These are phyloP conservation scores for Calameuta idolon DNA, from an alignment of 2,888 invertebrate genomes.

Conservation along the genomic window DNA sequence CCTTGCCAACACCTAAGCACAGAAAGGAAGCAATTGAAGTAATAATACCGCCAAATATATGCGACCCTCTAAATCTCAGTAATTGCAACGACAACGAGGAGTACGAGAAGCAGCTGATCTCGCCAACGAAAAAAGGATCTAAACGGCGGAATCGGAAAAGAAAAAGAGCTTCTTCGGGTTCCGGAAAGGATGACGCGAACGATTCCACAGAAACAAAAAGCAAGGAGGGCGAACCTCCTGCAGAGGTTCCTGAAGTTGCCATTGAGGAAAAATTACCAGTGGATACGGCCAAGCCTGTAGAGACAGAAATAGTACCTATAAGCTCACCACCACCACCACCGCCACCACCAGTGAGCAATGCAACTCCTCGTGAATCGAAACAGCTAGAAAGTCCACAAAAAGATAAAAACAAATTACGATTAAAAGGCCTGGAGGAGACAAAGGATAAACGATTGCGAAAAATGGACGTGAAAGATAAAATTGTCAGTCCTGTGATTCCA, in stretches of 20 bases:
- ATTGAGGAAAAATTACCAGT: not conserved
- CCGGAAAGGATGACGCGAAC: slow-evolving; percentile 66
- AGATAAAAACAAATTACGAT: slow-evolving; percentile 54
- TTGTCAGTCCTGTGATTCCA: slow-evolving; percentile 91
- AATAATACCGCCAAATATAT: slow-evolving; percentile 91
- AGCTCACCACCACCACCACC: slow-evolving; percentile 25
- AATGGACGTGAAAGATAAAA: slow-evolving; percentile 84
- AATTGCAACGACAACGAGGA: slow-evolving; percentile 82
- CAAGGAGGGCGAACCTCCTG: slow-evolving; percentile 42
- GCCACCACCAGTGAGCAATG: slow-evolving; percentile 19
- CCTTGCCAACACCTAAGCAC: slow-evolving; percentile 85
- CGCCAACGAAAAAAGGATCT: slow-evolving; percentile 73
- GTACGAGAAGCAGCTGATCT: slow-evolving; percentile 83
- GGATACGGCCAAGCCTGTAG: slow-evolving; percentile 32
- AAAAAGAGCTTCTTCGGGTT: slow-evolving; percentile 70
- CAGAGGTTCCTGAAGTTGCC: slow-evolving; percentile 21
- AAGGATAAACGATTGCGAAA: slow-evolving; percentile 70
- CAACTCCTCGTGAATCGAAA: slow-evolving; percentile 38
- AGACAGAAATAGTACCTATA: slow-evolving; percentile 16
- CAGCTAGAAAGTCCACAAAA: slow-evolving; percentile 45
- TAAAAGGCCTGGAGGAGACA: slow-evolving; percentile 58
- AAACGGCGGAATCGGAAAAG: slow-evolving; percentile 78
- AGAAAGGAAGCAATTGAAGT: slow-evolving; percentile 87
- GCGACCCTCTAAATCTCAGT: slow-evolving; percentile 88
- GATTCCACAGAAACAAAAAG: slow-evolving; percentile 69